Base-by-base conservation (phyloP, 2,888 invertebrate species). In the Aplocera efformata region DNA sequence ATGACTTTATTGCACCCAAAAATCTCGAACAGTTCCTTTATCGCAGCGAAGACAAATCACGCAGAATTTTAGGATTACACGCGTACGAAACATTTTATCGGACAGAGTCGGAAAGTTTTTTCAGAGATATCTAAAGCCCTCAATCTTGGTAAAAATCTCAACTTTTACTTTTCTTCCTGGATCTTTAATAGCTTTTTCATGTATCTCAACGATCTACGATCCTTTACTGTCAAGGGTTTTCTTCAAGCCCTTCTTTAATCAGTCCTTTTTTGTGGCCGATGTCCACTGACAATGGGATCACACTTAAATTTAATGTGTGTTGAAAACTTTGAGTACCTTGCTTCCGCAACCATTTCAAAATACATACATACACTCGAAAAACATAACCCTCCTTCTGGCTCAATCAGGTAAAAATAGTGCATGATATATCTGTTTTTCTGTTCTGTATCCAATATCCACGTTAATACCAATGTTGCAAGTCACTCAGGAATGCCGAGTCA, bases 1-100 rank as follows among this genome's bases (percentile, higher is more conserved):
- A 53, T 47, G 48, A 54, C 50, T 58, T 63, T 53, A 63, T 50
- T 65, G 67, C 69, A 70, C 60, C 58, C 47, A 31, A 51, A 51
- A 58, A 53, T 51, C 60, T 43, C 48, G 48, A 56, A 58, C 54
- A 57, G 56, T 59, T 49, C 50, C 55, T 62, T 72, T 79, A 80
- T 79, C 80, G 64, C 57, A 56, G 60, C 56, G 51, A 63, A 77
- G 71, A 82, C 77, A 80, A 80, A 81, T 81, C 77, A 79, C 75
- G 67, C 49, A 63, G 73, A 73, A 72, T 75, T 71, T 66, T 50
- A 58, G 79, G 79, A 81, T 83, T 81, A 81, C 77, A 74, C 60
- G 68, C 68, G 72, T 67, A 72, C 72, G 63, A 76, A 81, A 79
- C 79, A 79, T 79, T 79, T 82, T 80, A 82, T 81, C 81, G 68